Evolutionary conservation across 2,797 vertebrate species (phyloP).

Genomic region (Gadopsis bispinosus): DNA sequence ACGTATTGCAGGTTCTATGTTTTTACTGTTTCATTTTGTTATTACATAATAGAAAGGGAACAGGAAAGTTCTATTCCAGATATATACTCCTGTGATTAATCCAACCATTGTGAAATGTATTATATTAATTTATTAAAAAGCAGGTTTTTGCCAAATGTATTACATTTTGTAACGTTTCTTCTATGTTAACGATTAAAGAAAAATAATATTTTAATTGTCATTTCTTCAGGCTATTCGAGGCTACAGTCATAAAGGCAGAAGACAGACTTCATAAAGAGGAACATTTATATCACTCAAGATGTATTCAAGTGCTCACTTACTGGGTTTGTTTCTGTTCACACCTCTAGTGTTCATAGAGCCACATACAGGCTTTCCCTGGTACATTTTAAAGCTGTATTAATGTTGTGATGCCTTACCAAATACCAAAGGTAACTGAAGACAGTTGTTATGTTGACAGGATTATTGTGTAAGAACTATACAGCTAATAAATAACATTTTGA

Average conservation of each 20-base stretch:
- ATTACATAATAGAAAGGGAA: background rate
- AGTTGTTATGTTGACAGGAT: background rate
- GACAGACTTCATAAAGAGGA: background rate
- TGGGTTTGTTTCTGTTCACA: background rate
- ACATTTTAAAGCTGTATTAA: background rate
- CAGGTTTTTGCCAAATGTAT: background rate
- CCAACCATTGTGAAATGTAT: background rate
- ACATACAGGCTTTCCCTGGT: background rate
- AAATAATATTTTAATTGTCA: background rate
- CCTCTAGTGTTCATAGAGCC: background rate
- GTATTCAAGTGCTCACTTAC: background rate
- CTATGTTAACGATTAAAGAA: background rate
- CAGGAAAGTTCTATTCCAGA: background rate
- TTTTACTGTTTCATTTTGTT: background rate
- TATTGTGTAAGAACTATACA: background rate
- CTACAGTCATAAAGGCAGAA: background rate
- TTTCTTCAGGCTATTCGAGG: background rate
- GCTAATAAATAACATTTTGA: constrained; percentile 6
- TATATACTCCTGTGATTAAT: background rate
- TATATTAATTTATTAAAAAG: background rate
- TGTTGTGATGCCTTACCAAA: background rate
- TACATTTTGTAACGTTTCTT: background rate
- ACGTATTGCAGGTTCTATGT: background rate
- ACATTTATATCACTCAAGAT: background rate
- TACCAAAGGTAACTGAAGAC: background rate